Conservation (phyloP, 2,797 vertebrate genomes). For the Sarcoramphus papa region DNA sequence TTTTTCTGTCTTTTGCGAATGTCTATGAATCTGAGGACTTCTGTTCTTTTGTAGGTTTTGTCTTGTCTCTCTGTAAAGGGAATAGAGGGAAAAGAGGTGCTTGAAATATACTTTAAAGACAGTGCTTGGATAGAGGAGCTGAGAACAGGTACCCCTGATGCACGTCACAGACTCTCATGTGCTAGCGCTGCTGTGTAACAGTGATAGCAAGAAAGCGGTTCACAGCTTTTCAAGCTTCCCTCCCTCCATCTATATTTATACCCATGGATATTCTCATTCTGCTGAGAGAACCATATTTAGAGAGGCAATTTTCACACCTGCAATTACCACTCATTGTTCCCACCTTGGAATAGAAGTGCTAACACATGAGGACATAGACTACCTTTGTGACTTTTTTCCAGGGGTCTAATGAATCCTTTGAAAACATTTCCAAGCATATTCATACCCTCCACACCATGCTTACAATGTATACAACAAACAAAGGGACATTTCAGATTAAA, state of each 20-base stretch:
- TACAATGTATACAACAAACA: neutral
- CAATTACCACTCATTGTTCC: constrained; percentile 3
- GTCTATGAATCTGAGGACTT: neutral
- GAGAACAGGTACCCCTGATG: neutral
- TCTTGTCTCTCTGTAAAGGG: neutral
- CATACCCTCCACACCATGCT: neutral
- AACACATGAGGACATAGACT: neutral
- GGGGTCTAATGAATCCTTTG: neutral
- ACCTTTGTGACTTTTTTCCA: neutral
- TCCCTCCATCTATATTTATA: neutral
- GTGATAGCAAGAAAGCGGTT: neutral
- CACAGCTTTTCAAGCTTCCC: neutral
- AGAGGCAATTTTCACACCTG: neutral
- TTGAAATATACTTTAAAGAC: neutral
- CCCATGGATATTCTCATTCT: neutral
- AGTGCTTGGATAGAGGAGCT: neutral
- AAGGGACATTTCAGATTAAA: neutral
- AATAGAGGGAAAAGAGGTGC: neutral
- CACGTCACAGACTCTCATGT: neutral
- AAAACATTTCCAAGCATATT: neutral
- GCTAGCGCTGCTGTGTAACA: neutral
- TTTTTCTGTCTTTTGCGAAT: neutral
- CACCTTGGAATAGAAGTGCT: neutral
- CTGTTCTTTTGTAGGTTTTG: neutral
- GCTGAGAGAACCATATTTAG: neutral